Evolutionary conservation across 2,797 vertebrate species (phyloP).

Genomic region (Scolopax rusticola): DNA sequence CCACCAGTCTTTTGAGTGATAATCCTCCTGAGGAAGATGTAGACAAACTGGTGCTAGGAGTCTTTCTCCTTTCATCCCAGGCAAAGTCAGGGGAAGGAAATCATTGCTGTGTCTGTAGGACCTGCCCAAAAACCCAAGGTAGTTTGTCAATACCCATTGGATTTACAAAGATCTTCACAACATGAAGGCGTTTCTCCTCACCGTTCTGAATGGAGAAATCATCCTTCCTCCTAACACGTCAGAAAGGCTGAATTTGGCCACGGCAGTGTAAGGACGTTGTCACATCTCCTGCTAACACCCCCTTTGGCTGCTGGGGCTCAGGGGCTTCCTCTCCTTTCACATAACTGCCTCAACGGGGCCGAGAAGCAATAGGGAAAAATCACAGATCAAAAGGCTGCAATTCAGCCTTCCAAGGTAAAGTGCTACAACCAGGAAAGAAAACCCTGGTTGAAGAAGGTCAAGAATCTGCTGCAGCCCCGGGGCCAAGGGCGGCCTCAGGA

Average conservation of each 20-base stretch:
- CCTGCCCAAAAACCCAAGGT: accelerated
- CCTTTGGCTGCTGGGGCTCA: background rate
- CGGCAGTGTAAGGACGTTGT: background rate
- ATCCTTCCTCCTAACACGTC: background rate
- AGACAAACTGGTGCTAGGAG: background rate
- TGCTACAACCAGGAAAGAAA: background rate
- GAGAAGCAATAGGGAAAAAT: background rate
- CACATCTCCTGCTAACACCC: background rate
- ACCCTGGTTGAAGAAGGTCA: background rate
- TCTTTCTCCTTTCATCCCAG: background rate
- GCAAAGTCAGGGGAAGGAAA: background rate
- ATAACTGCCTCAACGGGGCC: accelerated
- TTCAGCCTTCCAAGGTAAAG: accelerated
- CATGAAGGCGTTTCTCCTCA: accelerated
- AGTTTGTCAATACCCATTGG: background rate
- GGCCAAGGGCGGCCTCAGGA: background rate
- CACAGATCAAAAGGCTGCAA: background rate
- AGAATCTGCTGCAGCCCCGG: background rate
- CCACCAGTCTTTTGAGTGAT: background rate
- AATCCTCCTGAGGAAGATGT: background rate
- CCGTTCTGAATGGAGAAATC: accelerated
- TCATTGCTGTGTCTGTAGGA: background rate
- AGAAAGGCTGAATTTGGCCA: background rate
- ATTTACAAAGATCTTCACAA: background rate
- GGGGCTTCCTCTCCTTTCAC: background rate